A percentile compares a stretch with the other conserved stretches of the same genome.
phyloP scores from a whole-genome alignment of 2,113 vertebrate genomes.

The Pogonocichla stellata region DNA sequence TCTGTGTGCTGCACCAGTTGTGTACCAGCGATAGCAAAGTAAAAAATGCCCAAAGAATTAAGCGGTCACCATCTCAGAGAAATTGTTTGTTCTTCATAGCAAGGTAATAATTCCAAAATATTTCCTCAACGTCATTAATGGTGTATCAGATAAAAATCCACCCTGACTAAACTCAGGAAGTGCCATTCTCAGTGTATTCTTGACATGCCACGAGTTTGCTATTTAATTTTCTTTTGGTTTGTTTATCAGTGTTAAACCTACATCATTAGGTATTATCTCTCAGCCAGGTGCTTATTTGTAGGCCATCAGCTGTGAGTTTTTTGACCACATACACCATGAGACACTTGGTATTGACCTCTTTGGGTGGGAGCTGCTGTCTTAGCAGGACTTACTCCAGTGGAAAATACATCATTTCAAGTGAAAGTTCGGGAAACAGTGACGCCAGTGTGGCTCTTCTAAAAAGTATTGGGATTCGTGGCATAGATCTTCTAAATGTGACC shows the following conservation, averaged over 20 bases:
- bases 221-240: not conserved
- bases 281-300: not conserved
- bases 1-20: not conserved
- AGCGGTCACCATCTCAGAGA: not conserved
- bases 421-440: not conserved
- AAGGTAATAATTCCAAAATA: not conserved
- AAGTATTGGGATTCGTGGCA: not conserved
- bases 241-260: not conserved
- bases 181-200: not conserved
- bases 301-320: not conserved
- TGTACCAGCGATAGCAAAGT: accelerated
- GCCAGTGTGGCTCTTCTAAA: accelerated
- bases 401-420: not conserved
- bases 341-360: not conserved
- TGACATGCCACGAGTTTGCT: not conserved
- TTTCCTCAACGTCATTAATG: not conserved
- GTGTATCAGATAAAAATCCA: not conserved
- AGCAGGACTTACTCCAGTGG: not conserved
- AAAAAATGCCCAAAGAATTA: not conserved
- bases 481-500: not conserved
- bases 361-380: not conserved
- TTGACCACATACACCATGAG: not conserved
- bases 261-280: not conserved
- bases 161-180: not conserved
- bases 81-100: not conserved